A percentile compares a stretch with the other conserved stretches of the same genome.
These are phyloP conservation scores for Drosophila niveifrons DNA, from an alignment of 2,888 invertebrate genomes.

Conservation along the genomic window DNA sequence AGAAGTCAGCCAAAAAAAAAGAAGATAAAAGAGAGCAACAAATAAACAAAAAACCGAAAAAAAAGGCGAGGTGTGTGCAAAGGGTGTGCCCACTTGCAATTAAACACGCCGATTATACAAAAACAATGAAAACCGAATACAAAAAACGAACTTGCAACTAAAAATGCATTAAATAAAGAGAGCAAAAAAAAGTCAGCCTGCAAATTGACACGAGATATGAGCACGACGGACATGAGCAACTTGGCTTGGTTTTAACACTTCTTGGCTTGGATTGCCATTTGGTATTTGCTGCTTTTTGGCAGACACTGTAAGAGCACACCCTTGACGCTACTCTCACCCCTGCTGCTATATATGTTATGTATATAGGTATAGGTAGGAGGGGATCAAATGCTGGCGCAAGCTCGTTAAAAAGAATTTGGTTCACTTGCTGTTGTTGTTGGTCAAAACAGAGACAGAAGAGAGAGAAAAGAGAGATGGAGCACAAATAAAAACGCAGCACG, in stretches of 20 bases:
- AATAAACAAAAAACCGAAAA: conserved; percentile 12
- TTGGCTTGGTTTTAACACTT: conserved; percentile 77
- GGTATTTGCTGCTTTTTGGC: conserved; percentile 43
- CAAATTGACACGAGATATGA: conserved; percentile 80
- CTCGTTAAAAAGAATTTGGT: conserved; percentile 82
- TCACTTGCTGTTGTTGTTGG: conserved; percentile 66
- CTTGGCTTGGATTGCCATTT: conserved; percentile 63
- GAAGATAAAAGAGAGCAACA: conserved; percentile 11
- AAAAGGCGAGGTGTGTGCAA: conserved; percentile 54
- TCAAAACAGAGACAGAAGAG: conserved; percentile 17
- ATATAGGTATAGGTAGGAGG: conserved; percentile 27
- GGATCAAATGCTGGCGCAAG: conserved; percentile 80
- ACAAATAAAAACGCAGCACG: conserved; percentile 41
- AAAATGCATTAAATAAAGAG: conserved; percentile 64
- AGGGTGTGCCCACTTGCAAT: conserved; percentile 73
- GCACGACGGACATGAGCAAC: conserved; percentile 72
- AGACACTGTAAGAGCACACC: conserved; percentile 33
- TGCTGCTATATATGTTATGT: not conserved
- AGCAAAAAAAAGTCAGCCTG: conserved; percentile 63
- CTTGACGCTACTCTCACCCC: conserved; percentile 23
- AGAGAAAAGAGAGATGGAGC: not conserved
- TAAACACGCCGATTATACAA: conserved; percentile 58
- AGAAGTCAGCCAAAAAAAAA: conserved; percentile 45
- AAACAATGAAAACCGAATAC: conserved; percentile 21
- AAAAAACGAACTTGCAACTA: conserved; percentile 43